A percentile compares a stretch with the other conserved stretches of the same genome.
phyloP scores from a whole-genome alignment of 2,797 vertebrate species.

The Balearica regulorum region DNA sequence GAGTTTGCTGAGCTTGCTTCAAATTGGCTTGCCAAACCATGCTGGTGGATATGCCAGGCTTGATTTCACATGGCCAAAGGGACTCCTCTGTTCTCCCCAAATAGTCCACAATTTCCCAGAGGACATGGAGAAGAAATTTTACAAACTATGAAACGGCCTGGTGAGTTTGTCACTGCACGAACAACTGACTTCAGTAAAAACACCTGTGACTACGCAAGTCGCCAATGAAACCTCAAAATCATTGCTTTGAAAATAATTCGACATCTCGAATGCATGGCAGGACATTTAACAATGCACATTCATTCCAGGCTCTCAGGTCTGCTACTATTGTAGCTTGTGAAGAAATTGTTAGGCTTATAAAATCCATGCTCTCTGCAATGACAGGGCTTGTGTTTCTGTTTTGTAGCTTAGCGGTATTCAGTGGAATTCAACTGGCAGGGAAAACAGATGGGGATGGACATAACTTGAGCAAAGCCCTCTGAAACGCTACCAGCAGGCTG shows the following conservation, averaged over 20 bases:
- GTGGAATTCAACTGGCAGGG: background rate
- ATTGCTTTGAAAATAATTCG: background rate
- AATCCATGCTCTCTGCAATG: background rate
- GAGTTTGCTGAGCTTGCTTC: background rate
- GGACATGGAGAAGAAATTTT: background rate
- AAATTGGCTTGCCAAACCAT: background rate
- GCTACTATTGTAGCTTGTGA: background rate
- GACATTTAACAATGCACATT: background rate
- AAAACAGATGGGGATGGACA: background rate
- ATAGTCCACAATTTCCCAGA: background rate
- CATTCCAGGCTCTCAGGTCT: background rate
- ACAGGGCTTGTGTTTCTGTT: background rate
- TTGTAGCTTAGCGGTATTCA: background rate
- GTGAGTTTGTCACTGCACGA: background rate
- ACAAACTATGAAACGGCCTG: accelerated
- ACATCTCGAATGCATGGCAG: background rate
- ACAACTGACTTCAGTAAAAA: background rate
- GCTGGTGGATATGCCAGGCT: background rate
- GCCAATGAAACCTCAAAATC: background rate
- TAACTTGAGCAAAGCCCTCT: background rate
- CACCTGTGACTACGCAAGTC: background rate
- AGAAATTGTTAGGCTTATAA: background rate
- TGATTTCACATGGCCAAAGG: background rate
- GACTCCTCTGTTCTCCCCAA: no score
- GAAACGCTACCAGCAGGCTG: constrained; percentile 24